These are phyloP conservation scores for Ochlodes sylvanus DNA, from an alignment of 2,888 invertebrate genomes.

Conservation along the genomic window DNA sequence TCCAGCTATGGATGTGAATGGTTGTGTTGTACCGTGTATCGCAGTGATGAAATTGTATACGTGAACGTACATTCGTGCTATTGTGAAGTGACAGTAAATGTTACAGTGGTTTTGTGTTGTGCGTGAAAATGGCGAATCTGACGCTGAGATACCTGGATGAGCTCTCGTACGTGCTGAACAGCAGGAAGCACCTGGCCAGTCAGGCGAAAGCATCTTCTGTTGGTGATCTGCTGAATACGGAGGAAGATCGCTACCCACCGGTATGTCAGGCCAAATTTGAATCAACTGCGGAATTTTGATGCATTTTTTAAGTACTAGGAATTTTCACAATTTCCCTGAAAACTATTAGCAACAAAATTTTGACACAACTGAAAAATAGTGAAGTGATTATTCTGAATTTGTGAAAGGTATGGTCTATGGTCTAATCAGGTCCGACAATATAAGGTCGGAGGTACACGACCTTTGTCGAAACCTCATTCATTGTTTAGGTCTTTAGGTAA, in stretches of 20 bases:
- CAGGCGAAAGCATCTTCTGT: slow-evolving; percentile 81
- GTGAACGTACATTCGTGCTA: slow-evolving; percentile 54
- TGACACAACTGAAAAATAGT: slow-evolving; percentile 40
- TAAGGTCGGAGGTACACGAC: slow-evolving; percentile 45
- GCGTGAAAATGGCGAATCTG: slow-evolving; percentile 72
- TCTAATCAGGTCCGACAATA: slow-evolving; percentile 32
- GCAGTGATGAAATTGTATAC: slow-evolving; percentile 56
- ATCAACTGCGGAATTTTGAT: slow-evolving; percentile 4
- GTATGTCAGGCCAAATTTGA: slow-evolving; percentile 52
- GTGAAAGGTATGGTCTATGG: slow-evolving; percentile 32
- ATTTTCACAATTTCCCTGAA: not conserved
- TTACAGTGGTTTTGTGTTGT: slow-evolving; percentile 36
- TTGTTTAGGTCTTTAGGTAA: slow-evolving; percentile 42
- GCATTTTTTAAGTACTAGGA: not conserved
- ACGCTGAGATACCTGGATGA: slow-evolving; percentile 82
- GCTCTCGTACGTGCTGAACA: slow-evolving; percentile 78
- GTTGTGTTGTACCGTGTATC: slow-evolving; percentile 45
- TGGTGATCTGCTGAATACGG: slow-evolving; percentile 77
- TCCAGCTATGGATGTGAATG: slow-evolving; percentile 56
- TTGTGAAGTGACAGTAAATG: slow-evolving; percentile 39
- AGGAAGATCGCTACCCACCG: slow-evolving; percentile 73
- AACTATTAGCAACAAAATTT: slow-evolving; percentile 18
- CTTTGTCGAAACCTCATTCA: slow-evolving; percentile 41
- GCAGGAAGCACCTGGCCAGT: slow-evolving; percentile 68
- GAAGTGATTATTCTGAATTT: not conserved